Base-by-base conservation (phyloP, 2,888 invertebrate genomes). In the Heliconius aoede region DNA sequence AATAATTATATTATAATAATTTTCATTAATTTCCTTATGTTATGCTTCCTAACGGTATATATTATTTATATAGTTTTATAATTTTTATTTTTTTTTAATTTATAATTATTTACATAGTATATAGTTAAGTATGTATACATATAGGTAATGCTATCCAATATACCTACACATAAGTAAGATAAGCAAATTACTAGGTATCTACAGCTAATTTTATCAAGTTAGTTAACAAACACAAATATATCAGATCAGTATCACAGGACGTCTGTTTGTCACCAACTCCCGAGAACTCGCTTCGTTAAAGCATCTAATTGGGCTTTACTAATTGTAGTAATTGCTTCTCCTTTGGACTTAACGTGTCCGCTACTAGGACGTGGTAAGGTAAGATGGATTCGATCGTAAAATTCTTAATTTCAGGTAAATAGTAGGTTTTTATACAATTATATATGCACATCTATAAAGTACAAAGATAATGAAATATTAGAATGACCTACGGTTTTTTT, bases 321-420 rank as follows among this genome's bases (percentile, higher is more conserved):
- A 91, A 92, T 91, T 91, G 90, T 90, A 85, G 89, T 91, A 90
- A 91, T 91, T 91, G 90, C 90, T 85, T 88, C 87, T 89, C 88
- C 89, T 89, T 92, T 90, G 89, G 90, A 90, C 90, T 89, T 86
- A 89, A 91, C 91, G 90, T 90, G 89, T 88, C 89, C 89, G 86
- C 76, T 83, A 24, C 28, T 78, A 46, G 62, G 74, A 68, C 73
- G 67, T 40, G 62, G 62, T 58, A 65, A 72, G 71, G 65, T 65
- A 76, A 72, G 71, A 40, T 64, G 58, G 21, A 60, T 21, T 40
- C 18, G 15, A 4, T 26, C 8, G 11, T 13, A 61, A 72, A 32
- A 55, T 15, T 32, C 7, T 8, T 51, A 55, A 55, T 8, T 55
- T 69, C 11, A 51, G 30, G 51, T 51, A 69, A 30, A 51, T 68